These are phyloP conservation scores for Karalla daura DNA, from an alignment of 2,797 vertebrate genomes.

Conservation along the genomic window DNA sequence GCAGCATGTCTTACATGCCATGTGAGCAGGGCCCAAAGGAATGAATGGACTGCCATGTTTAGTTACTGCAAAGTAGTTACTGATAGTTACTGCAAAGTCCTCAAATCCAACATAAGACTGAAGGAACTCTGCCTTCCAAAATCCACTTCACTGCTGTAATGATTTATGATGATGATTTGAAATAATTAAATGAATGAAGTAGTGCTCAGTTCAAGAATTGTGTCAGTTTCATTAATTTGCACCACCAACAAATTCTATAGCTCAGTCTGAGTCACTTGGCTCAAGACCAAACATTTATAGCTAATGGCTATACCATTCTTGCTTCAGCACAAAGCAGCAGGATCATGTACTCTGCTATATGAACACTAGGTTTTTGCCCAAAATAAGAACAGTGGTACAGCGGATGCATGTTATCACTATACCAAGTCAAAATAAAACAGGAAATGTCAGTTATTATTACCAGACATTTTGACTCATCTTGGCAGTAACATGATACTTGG, in stretches of 20 bases:
- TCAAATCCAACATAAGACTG: no score
- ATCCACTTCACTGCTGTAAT: neutral
- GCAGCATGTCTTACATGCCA: no score
- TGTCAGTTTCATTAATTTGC: neutral
- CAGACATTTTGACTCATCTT: neutral
- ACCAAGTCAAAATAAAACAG: neutral
- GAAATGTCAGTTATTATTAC: neutral
- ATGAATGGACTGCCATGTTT: no score
- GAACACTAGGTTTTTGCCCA: neutral
- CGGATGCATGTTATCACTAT: neutral
- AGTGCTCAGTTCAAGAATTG: neutral
- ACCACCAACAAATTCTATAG: neutral
- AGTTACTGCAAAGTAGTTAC: no score
- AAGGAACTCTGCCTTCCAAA: neutral
- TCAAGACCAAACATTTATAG: neutral
- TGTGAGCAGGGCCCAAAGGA: no score
- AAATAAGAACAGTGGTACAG: neutral
- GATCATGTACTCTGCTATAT: neutral
- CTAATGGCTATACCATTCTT: no score
- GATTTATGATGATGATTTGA: neutral
- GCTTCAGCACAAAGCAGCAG: neutral
- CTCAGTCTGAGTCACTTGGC: neutral
- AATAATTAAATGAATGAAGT: neutral
- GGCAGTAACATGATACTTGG: no score
- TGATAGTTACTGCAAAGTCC: no score